A percentile compares a stretch with the other conserved stretches of the same genome.
Evolutionary conservation across 1,140 invertebrate genomes (phyloP).

Genomic region (Marisa cornuarietis): DNA sequence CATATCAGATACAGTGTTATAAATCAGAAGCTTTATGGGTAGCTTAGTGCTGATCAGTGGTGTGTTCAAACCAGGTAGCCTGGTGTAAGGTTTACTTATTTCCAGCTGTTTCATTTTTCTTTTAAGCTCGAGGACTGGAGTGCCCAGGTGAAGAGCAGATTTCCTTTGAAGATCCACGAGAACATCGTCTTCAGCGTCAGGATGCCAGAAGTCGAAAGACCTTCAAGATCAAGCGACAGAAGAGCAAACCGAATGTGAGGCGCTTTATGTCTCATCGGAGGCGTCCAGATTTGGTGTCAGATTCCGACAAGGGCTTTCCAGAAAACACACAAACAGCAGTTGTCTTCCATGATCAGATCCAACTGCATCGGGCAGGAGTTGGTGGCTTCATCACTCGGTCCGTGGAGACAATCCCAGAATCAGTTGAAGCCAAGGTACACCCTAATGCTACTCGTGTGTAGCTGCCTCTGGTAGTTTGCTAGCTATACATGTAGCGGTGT

Average conservation of each 20-base stretch:
- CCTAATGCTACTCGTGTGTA: constrained; percentile 29
- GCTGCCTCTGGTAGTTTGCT: background rate
- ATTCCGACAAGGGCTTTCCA: constrained; percentile 7
- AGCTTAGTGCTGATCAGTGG: no score
- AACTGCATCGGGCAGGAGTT: constrained; percentile 24
- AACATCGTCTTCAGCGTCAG: constrained; percentile 86
- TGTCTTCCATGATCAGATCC: constrained; percentile 32
- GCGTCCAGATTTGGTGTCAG: constrained; percentile 36
- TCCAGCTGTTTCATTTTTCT: background rate
- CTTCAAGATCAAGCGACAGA: constrained; percentile 74
- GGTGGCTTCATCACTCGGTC: constrained; percentile 39
- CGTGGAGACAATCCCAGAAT: constrained; percentile 52
- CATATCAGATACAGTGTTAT: no score
- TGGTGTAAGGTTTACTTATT: no score
- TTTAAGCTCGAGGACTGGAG: constrained; percentile 2
- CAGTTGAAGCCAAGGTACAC: constrained; percentile 54
- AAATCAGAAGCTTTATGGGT: no score
- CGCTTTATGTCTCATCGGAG: constrained; percentile 46
- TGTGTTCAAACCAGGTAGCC: no score
- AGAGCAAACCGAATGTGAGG: constrained; percentile 55
- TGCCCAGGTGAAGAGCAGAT: constrained; percentile 4
- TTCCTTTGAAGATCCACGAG: constrained; percentile 65
- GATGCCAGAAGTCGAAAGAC: constrained; percentile 94
- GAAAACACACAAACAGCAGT: constrained; percentile 26
- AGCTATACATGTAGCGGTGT: background rate